These are phyloP conservation scores for Drosophila nigromelanica DNA, from an alignment of 1,140 invertebrate genomes.

Conservation along the genomic window DNA sequence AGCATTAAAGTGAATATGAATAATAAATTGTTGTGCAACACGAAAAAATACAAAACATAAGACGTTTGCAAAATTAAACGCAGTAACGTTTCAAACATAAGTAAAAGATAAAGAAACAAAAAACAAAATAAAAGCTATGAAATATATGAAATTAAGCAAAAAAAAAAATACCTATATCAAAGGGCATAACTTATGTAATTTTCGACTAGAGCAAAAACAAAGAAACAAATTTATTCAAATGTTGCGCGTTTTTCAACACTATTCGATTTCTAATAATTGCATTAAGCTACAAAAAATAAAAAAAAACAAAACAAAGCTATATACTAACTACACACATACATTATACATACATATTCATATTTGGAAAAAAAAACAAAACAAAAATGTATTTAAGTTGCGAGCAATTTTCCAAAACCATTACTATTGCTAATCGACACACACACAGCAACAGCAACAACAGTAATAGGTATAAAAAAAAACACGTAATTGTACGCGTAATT, in stretches of 20 bases:
- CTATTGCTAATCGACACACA: conserved; percentile 21
- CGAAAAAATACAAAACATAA: conserved; percentile 27
- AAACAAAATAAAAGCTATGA: conserved; percentile 32
- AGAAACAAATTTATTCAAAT: conserved; percentile 59
- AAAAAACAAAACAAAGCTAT: conserved; percentile 53
- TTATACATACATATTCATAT: conserved; percentile 43
- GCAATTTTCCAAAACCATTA: conserved; percentile 15
- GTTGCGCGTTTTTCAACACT: conserved; percentile 72
- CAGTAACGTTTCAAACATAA: conserved; percentile 41
- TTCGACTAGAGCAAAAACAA: conserved; percentile 65
- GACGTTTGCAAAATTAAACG: conserved; percentile 55
- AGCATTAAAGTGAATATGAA: conserved; percentile 50
- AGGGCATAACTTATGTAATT: conserved; percentile 70
- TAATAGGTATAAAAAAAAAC: conserved; percentile 22
- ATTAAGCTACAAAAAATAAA: conserved; percentile 58
- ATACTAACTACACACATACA: conserved; percentile 65
- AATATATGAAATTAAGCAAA: conserved; percentile 56
- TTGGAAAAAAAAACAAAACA: conserved; percentile 13
- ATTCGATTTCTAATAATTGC: conserved; percentile 77
- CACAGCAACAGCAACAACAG: conserved; percentile 10
- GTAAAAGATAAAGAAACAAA: conserved; percentile 25
- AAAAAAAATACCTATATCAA: conserved; percentile 38
- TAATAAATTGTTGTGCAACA: conserved; percentile 59
- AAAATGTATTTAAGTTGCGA: conserved; percentile 54
- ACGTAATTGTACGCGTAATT: conserved; percentile 26